Base-by-base conservation (phyloP, 2,113 vertebrate genomes). In the Ageneiosus marmoratus region DNA sequence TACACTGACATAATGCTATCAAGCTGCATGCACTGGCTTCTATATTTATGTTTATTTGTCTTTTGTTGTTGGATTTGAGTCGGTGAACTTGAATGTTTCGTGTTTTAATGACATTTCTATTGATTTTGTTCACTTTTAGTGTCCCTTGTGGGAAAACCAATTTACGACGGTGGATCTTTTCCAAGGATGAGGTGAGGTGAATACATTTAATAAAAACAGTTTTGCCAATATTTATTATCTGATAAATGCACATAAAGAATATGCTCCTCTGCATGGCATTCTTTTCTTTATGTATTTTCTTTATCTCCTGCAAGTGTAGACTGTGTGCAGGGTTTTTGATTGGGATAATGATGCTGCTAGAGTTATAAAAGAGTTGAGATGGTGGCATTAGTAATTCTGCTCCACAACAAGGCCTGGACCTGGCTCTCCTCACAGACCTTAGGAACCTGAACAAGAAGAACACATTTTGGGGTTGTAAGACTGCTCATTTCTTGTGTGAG, bases 371-470 rank as follows among this genome's bases (percentile, higher is more conserved):
- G 89, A 85, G 85, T 89, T 88, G 86, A 91, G 80, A 90, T 92
- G 92, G 93, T 92, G 90, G 87, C 90, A 93, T 93, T 93, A 93
- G 88, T 82, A 90, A 83, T 85, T 90, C 89, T 90, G 87, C 91
- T 90, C 88, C 75, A 83, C 89, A 92, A 91, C 88, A 82, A 85
- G 81, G 81, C 87, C 60, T 72, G 82, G 75, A 78, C 65, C 63
- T 10, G 34, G 48, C 41, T 67, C 53, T 72, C 50, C 37, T 20
- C 65, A 22, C 6, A 44, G 73, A 73, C 76, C 72, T 24, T 1
- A 12, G 12, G 27, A 62, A 29, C 29, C 32, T 41, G 34, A 65
- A 51, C 1, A 5, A 53, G 5, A 29, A 27, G 48, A 29, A 41
- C 27, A 18, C 13, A 22, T 16, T 8, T 46, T 55, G 15, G 29